Conservation (phyloP, 2,113 vertebrate genomes). For the Psilopsiagon aymara region DNA sequence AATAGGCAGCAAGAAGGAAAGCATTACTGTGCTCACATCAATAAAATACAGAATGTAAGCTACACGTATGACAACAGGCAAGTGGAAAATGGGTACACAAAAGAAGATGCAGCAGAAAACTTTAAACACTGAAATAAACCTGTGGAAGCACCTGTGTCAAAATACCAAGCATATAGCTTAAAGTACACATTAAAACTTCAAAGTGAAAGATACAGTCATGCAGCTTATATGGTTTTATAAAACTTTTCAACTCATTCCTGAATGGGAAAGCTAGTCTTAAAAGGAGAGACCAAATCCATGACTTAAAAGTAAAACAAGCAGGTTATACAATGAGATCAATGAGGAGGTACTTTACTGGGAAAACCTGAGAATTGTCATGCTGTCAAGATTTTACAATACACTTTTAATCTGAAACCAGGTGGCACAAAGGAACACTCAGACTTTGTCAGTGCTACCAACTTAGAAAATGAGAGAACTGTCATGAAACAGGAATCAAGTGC, state of each 20-base stretch:
- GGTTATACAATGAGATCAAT: background rate
- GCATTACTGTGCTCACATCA: background rate
- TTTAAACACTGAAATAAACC: background rate
- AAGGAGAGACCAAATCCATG: background rate
- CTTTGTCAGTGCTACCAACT: background rate
- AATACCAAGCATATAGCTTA: background rate
- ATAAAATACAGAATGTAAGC: background rate
- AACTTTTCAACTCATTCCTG: background rate
- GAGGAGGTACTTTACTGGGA: background rate
- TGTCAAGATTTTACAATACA: background rate
- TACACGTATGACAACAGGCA: background rate
- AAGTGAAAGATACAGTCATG: accelerated
- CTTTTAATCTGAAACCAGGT: background rate
- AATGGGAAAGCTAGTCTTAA: background rate
- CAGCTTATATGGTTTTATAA: background rate
- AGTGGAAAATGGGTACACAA: background rate
- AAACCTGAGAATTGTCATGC: background rate
- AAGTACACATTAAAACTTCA: background rate
- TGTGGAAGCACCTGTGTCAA: background rate
- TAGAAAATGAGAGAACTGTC: background rate
- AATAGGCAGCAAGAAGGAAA: background rate
- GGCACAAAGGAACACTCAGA: background rate
- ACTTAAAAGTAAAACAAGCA: background rate
- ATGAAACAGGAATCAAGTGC: background rate
- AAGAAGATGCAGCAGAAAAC: background rate